Base-by-base conservation (phyloP, 1,140 invertebrate species). In the Aphidius gifuensis region DNA sequence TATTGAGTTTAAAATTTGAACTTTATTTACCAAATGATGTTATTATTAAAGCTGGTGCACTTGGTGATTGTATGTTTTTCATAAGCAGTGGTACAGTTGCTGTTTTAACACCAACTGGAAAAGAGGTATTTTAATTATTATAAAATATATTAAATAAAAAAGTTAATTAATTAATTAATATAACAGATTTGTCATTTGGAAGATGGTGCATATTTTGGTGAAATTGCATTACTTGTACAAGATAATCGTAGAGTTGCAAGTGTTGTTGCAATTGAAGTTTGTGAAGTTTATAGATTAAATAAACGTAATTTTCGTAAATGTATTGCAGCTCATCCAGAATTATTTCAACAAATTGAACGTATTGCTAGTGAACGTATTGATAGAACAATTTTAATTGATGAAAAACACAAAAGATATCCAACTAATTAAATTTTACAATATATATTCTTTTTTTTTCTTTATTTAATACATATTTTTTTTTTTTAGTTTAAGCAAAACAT, bases 51-150 rank as follows among this genome's bases (percentile, higher is more conserved):
- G 83, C 84, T 5, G 83, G 83, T 0, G 76, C 78, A 9, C 69
- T 77, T 9, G 85, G 85, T 8, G 82, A 86, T 47, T 85, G 82
- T 64, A 85, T 87, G 84, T 87, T 82, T 66, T 86, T 87, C 62
- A 71, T 87, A 9, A 77, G 80, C 0, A 79, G 73, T 58, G 86
- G 86, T 42, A 84, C 83, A 5, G 84, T 87, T 0, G 81, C 82
- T 4, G 76, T 86, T n/a, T 77, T 82, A n/a, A 84, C 86, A 1
- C 76, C 82, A 6, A 83, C 82, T 21, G 85, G 86, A 43, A 82
- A 81, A 67, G 85, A 86, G 71, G 83, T 84, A 62, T 47, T 40
- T 54, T 23, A 5, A 53, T 67, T 61, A 49, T 47, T 64, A 57
- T 40, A 55, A 32, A 16, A 38, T 4, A 42, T 50, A 61, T 48